Conservation (phyloP, 2,888 invertebrate species). For the Lithophane ornitopus region DNA sequence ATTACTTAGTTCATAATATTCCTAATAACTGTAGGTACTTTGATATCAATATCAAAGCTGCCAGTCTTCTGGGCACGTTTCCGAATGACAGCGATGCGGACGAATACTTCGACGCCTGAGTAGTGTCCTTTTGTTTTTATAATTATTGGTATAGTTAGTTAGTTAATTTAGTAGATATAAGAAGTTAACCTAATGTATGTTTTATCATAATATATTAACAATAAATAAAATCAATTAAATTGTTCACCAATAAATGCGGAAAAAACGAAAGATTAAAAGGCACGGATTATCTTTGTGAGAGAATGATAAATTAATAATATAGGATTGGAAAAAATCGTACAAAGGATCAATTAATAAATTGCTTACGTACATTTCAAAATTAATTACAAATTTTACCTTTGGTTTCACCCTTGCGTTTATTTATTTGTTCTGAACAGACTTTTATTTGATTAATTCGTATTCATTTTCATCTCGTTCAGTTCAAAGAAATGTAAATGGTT, state of each 20-base stretch:
- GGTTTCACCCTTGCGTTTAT: constrained; percentile 11
- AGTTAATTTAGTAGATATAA: too few species aligned
- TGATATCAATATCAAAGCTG: background rate
- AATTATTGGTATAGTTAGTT: too few species aligned
- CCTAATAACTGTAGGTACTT: background rate
- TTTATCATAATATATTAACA: too few species aligned
- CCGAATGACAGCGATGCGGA: too few species aligned
- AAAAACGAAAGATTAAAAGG: background rate
- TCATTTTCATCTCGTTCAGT: background rate
- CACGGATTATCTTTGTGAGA: constrained; percentile 10
- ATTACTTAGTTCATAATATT: background rate
- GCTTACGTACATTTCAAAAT: constrained; percentile 13
- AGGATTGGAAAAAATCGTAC: constrained; percentile 25
- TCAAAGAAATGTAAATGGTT: constrained; percentile 22
- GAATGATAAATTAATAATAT: constrained; percentile 23
- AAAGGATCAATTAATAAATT: constrained; percentile 25
- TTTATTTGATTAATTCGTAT: constrained; percentile 24
- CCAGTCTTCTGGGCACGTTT: too few species aligned
- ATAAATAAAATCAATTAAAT: too few species aligned
- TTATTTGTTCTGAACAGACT: constrained; percentile 19
- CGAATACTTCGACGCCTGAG: too few species aligned
- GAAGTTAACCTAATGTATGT: too few species aligned
- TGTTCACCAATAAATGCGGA: background rate
- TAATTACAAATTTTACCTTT: constrained; percentile 24
- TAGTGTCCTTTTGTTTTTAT: too few species aligned